These are phyloP conservation scores for Lethrus apterus DNA, from an alignment of 1,140 invertebrate genomes.

Conservation along the genomic window DNA sequence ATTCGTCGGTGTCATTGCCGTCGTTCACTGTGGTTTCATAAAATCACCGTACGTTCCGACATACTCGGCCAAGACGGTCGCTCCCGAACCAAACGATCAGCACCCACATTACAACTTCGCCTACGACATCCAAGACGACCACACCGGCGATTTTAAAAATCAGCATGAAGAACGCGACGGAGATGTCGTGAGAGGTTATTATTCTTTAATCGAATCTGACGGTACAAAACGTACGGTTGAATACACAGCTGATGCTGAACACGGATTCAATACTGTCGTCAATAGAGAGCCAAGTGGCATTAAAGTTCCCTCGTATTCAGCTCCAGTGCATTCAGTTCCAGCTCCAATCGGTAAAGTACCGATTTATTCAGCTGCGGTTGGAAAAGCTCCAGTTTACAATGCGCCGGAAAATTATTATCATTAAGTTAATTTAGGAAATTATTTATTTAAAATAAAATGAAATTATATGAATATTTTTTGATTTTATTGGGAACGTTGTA, in stretches of 20 bases:
- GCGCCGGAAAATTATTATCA: conserved; percentile 14
- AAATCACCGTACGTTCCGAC: too few relatives aligned
- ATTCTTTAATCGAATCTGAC: conserved; percentile 44
- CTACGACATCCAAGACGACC: conserved; percentile 46
- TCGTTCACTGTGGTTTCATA: too few relatives aligned
- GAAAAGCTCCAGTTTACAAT: conserved; percentile 18
- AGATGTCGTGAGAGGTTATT: conserved; percentile 51
- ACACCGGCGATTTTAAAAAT: conserved; percentile 46
- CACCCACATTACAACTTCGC: conserved; percentile 45
- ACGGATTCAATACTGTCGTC: conserved; percentile 43
- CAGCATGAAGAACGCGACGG: conserved; percentile 46
- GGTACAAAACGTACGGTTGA: conserved; percentile 43
- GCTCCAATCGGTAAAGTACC: conserved; percentile 37
- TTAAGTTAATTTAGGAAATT: conserved; percentile 34
- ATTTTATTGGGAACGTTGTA: too few relatives aligned
- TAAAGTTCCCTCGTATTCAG: too few relatives aligned
- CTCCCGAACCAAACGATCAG: conserved; percentile 8
- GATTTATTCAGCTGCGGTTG: conserved; percentile 26
- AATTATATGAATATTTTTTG: too few relatives aligned
- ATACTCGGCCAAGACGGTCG: too few relatives aligned
- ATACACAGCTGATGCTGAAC: conserved; percentile 41
- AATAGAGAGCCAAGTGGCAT: too few relatives aligned
- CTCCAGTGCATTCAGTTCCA: conserved; percentile 9
- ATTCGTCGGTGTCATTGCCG: too few relatives aligned
- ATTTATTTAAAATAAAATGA: too few relatives aligned